Evolutionary conservation across 2,113 vertebrate species (phyloP), one percentile per base, ranked within the genome.

Genomic region (Lamprologus sp.): DNA sequence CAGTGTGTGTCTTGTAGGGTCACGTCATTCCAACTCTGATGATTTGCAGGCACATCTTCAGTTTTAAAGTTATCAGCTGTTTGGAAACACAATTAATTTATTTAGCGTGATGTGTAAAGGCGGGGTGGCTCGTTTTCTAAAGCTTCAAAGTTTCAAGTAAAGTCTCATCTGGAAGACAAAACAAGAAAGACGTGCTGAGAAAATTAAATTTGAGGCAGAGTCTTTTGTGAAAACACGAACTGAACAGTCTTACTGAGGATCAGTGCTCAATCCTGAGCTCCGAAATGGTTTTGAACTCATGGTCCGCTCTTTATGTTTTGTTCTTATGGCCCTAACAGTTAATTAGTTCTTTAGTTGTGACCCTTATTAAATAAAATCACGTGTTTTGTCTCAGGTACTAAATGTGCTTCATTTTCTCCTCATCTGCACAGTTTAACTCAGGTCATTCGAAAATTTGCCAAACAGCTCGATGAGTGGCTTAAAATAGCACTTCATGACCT

Each of bases 401-500:
- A 77, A 31, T 51, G 0, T 77, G 73, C 10, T 51, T 77, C 5
- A 11, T 84, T 58, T 12, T 91, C 92, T 26, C 28, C 11, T 84
- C 90, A 75, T 84, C 56, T 82, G 63, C 92, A 37, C 90, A 99
- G 99, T 96, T 96, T 99, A 95, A 99, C 99, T 3, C 99, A 99
- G 96, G 99, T 99, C 87, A 99, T 99, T 81, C 96, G 99, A 51
- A 99, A 99, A 95, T 99, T 99, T 96, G 98, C 98, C 93, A 99
- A 99, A 95, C 99, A 99, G 90, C 96, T 99, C 81, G 98, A 99
- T 3, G 99, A 99, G 92, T 99, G 99, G 99, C 96, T 99, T 28
- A 99, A 98, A 95, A 97, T 99, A 90, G 99, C 99, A 87, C 97
- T 99, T 83, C 98, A 99, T 0, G 98, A 99, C 94, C 97, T 99